Conservation (phyloP, 2,113 vertebrate species). For the Holacanthus passer region DNA sequence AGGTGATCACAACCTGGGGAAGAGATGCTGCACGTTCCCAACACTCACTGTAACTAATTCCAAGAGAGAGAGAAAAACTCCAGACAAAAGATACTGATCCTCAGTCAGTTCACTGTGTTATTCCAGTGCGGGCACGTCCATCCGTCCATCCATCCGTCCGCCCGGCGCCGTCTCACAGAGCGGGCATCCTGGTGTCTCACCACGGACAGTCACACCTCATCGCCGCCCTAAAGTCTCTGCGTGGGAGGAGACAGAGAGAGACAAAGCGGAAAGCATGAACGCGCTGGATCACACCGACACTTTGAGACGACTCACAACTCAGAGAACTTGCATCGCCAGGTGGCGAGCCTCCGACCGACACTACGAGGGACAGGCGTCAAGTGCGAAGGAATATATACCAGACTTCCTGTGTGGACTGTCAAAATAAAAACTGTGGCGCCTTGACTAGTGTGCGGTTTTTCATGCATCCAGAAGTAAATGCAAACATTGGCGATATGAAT, state of each 20-base stretch:
- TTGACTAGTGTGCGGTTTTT: rapidly evolving
- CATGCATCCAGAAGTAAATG: too few relatives aligned
- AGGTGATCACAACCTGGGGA: conserved; percentile 67
- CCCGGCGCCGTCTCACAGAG: conserved; percentile 55
- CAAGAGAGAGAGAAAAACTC: conserved; percentile 54
- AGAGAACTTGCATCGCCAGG: conserved; percentile 60
- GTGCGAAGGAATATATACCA: rapidly evolving
- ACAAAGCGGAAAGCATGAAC: neutral
- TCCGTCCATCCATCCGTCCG: conserved; percentile 46
- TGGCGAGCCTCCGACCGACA: conserved; percentile 58
- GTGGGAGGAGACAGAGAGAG: neutral
- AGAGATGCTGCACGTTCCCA: conserved; percentile 55
- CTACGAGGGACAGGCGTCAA: conserved; percentile 32
- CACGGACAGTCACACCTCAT: conserved; percentile 58
- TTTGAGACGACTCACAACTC: conserved; percentile 65
- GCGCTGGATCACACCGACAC: conserved; percentile 44
- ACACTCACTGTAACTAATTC: conserved; percentile 67
- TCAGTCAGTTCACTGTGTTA: conserved; percentile 65
- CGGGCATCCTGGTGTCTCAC: conserved; percentile 54
- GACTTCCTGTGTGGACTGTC: neutral
- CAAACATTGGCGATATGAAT: neutral
- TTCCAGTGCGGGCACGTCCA: conserved; percentile 67
- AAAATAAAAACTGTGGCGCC: conserved; percentile 51
- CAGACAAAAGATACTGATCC: conserved; percentile 46
- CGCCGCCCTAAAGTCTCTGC: neutral